Conservation (phyloP, 1,140 invertebrate genomes). For the Drosophila rhopaloa region DNA sequence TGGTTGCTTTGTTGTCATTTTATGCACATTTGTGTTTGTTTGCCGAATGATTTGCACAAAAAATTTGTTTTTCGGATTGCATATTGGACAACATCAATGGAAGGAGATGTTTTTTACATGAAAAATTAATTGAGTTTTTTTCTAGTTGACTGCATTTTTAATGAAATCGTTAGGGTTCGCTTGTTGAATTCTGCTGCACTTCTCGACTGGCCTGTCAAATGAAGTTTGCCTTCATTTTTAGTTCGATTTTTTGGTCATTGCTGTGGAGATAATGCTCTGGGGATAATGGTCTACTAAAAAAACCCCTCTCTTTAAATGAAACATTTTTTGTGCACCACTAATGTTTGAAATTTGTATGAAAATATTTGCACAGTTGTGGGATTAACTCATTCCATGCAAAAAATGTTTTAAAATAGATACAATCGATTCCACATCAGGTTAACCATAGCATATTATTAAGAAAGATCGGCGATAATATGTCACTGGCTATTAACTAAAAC, state of each 20-base stretch:
- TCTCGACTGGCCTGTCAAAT: slow-evolving; percentile 22
- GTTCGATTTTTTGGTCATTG: slow-evolving; percentile 52
- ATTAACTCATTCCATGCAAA: background rate
- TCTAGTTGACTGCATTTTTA: slow-evolving; percentile 83
- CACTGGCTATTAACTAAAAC: slow-evolving; percentile 3
- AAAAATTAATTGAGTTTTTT: slow-evolving; percentile 83
- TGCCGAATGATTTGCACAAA: slow-evolving; percentile 81
- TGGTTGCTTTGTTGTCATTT: slow-evolving; percentile 78
- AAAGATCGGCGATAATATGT: slow-evolving; percentile 13
- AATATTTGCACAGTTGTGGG: slow-evolving; percentile 64
- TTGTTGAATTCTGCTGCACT: slow-evolving; percentile 53
- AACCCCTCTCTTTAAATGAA: background rate
- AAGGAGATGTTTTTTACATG: slow-evolving; percentile 56
- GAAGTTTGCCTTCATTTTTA: slow-evolving; percentile 25
- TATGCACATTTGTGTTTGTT: slow-evolving; percentile 82
- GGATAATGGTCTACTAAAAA: slow-evolving; percentile 34
- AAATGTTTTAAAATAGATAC: background rate
- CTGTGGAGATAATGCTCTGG: slow-evolving; percentile 72
- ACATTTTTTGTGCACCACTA: slow-evolving; percentile 30
- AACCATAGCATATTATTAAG: background rate
- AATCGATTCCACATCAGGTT: background rate
- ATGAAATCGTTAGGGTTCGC: slow-evolving; percentile 81
- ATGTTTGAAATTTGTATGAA: slow-evolving; percentile 19
- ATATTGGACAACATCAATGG: slow-evolving; percentile 36
- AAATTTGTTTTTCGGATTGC: slow-evolving; percentile 72